Conservation (phyloP, 2,797 vertebrate genomes). For the Intellagama lesueurii region DNA sequence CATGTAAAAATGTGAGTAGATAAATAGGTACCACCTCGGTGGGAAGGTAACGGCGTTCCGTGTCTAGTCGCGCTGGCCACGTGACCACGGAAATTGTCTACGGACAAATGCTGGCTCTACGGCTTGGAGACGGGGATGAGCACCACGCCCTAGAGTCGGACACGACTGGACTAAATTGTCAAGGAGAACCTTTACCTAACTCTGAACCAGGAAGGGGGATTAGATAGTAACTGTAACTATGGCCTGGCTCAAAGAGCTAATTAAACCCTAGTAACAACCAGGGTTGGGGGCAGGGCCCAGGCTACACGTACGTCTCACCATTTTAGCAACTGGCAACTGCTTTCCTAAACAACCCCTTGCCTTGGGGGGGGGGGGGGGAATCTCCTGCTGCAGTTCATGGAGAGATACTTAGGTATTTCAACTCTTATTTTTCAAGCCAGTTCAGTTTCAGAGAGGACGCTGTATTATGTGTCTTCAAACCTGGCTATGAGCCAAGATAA, state of each 20-base stretch:
- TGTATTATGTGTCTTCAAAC: neutral
- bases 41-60: too few relatives aligned
- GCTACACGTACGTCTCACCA: too few relatives aligned
- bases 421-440: too few relatives aligned
- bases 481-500: neutral
- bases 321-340: neutral
- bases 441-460: neutral
- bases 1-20: too few relatives aligned
- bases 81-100: too few relatives aligned
- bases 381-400: neutral
- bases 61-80: too few relatives aligned
- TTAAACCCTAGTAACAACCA: neutral
- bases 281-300: neutral
- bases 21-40: too few relatives aligned
- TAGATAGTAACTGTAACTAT: neutral
- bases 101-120: too few relatives aligned
- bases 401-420: neutral
- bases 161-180: too few relatives aligned
- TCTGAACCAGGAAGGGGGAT: neutral
- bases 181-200: neutral
- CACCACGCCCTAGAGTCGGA: too few relatives aligned
- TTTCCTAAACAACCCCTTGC: neutral
- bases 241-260: neutral
- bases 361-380: neutral
- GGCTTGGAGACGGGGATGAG: too few relatives aligned